Evolutionary conservation across 1,140 invertebrate genomes (phyloP).

Genomic region (Lucilia sericata): DNA sequence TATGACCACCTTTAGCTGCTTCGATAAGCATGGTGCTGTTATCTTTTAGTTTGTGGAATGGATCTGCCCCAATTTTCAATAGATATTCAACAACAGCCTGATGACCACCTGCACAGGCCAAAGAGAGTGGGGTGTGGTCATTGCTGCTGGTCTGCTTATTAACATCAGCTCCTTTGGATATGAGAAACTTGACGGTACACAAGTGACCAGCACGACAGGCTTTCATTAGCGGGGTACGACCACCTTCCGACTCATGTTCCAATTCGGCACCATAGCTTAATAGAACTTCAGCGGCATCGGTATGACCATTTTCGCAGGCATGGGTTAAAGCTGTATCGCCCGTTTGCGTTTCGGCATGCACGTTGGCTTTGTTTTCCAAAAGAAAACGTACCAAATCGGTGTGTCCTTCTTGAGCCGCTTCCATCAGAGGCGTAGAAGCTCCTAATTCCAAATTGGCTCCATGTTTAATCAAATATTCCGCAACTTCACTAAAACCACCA

Average conservation of each 20-base stretch:
- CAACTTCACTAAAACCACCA: conserved; percentile 97
- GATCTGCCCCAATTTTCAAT: conserved; percentile 90
- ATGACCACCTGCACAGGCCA: conserved; percentile 97
- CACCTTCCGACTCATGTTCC: conserved; percentile 94
- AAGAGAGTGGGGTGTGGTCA: conserved; percentile 96
- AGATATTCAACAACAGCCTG: conserved; percentile 91
- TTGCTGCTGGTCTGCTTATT: conserved; percentile 96
- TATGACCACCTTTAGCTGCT: conserved; percentile 97
- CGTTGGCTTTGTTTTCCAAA: conserved; percentile 86
- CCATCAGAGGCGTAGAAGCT: conserved; percentile 97
- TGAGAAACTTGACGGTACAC: conserved; percentile 97
- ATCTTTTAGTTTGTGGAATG: conserved; percentile 97
- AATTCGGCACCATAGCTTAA: conserved; percentile 91
- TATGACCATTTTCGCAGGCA: conserved; percentile 96
- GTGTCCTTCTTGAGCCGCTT: conserved; percentile 97
- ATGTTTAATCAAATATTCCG: conserved; percentile 94
- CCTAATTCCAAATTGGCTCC: conserved; percentile 96
- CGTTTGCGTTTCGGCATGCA: conserved; percentile 93
- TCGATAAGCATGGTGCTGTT: conserved; percentile 99
- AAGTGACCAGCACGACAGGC: conserved; percentile 98
- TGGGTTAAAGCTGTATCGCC: conserved; percentile 97
- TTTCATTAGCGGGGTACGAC: conserved; percentile 97
- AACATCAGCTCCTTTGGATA: conserved; percentile 94
- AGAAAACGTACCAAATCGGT: conserved; percentile 92
- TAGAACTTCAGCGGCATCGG: conserved; percentile 91